Evolutionary conservation across 2,113 vertebrate genomes (phyloP).

Genomic region (Oncorhynchus masou): DNA sequence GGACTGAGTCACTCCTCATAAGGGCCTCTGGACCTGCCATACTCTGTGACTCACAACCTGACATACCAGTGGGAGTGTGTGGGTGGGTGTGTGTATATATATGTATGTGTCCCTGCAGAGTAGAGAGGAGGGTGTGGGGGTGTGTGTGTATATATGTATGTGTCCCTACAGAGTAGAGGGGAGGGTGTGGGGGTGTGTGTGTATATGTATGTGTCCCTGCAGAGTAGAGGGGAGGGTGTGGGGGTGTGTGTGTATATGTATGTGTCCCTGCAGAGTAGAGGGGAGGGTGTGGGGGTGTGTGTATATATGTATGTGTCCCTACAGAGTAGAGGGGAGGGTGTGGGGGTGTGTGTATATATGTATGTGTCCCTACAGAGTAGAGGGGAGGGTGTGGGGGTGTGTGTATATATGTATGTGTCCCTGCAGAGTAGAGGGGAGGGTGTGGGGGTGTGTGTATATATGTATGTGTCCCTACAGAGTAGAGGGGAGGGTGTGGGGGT

Average conservation of each 20-base stretch:
- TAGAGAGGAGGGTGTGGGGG: background rate
- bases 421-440: too few relatives aligned
- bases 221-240: background rate
- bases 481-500: background rate
- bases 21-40: background rate
- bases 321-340: too few relatives aligned
- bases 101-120: background rate
- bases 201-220: background rate
- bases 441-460: too few relatives aligned
- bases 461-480: too few relatives aligned
- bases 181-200: background rate
- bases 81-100: background rate
- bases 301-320: too few relatives aligned
- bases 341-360: background rate
- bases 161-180: too few relatives aligned
- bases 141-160: background rate
- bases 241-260: background rate
- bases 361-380: background rate
- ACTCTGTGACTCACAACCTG: slow-evolving; percentile 8
- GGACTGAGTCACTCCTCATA: too few relatives aligned
- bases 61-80: background rate
- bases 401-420: background rate
- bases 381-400: background rate
- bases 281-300: too few relatives aligned
- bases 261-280: too few relatives aligned